Evolutionary conservation across 2,888 invertebrate species (phyloP).

Genomic region (Pelosia muscerda): DNA sequence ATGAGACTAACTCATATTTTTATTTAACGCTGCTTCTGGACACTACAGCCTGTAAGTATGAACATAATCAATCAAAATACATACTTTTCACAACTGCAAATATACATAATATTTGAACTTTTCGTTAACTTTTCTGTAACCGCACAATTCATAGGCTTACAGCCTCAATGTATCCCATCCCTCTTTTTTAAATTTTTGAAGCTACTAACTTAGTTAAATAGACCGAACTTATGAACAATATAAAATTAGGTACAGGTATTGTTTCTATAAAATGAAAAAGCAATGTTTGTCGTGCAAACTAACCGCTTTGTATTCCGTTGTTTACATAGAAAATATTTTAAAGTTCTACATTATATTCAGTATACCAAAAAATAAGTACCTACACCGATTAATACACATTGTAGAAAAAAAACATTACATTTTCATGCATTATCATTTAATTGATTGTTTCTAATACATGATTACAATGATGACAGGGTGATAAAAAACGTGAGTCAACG

Average conservation of each 20-base stretch:
- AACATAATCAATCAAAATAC: conserved; percentile 6
- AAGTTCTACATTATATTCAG: no score
- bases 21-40: conserved; percentile 85
- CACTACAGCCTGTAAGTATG: conserved; percentile 84
- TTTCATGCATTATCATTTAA: not conserved
- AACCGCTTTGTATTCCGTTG: no score
- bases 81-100: not conserved
- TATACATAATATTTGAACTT: not conserved
- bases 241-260: not conserved
- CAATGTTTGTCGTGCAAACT: no score
- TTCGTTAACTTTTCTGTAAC: conserved; percentile 1
- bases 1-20: conserved; percentile 83
- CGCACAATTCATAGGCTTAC: not conserved
- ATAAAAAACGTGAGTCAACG: conserved; percentile 93
- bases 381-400: no score
- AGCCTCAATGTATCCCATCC: not conserved
- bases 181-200: not conserved
- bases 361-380: no score
- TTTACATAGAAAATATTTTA: not conserved
- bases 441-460: not conserved
- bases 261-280: not conserved
- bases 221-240: not conserved
- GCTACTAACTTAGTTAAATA: not conserved
- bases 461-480: conserved; percentile 86
- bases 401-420: no score